Evolutionary conservation across 2,888 invertebrate genomes (phyloP), one percentile per base, ranked within the genome.

Genomic region (Stenotaenia linearis): DNA sequence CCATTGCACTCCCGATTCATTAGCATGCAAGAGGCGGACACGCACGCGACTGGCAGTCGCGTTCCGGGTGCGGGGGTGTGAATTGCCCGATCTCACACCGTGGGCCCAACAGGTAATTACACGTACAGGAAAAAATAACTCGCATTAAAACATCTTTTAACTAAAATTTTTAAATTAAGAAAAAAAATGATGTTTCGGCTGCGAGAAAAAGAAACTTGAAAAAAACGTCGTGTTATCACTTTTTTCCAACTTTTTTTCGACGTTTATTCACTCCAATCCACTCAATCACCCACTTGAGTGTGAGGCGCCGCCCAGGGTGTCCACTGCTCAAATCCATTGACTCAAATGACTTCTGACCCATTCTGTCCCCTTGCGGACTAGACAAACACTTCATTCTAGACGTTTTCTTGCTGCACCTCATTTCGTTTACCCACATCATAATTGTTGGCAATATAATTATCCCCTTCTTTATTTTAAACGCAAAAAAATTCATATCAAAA

Each of bases 221-320:
- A 69, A n/a, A 23, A 69, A 69, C 3, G 10, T 25, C 25, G 9
- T 69, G 69, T 69, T 69, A 25, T 45, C 12, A 12, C 18, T 45
- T 69, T 69, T 23, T 25, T 25, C 28, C n/a, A n/a, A n/a, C 15
- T n/a, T 69, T 69, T 69, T 69, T 69, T 69, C 28, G 6, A 28
- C 69, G 23, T 69, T 69, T 69, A 28, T 69, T 69, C 28, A 69
- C 25, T 69, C 25, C 69, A 23, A 69, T 69, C 69, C 69, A 69
- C 69, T 69, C 69, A 69, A 69, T 69, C 69, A 69, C 69, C 69
- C 69, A 69, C 69, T 69, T 69, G 69, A 69, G 69, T 69, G 69
- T 69, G 28, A 69, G 69, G 69, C 69, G 69, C 69, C 69, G 69
- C 69, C 69, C 69, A 69, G 69, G 69, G 69, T 69, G 69, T 69